A percentile compares a stretch with the other conserved stretches of the same genome.
These are phyloP conservation scores for Agonopterix subpropinquella DNA, from an alignment of 2,888 invertebrate genomes.

Conservation along the genomic window DNA sequence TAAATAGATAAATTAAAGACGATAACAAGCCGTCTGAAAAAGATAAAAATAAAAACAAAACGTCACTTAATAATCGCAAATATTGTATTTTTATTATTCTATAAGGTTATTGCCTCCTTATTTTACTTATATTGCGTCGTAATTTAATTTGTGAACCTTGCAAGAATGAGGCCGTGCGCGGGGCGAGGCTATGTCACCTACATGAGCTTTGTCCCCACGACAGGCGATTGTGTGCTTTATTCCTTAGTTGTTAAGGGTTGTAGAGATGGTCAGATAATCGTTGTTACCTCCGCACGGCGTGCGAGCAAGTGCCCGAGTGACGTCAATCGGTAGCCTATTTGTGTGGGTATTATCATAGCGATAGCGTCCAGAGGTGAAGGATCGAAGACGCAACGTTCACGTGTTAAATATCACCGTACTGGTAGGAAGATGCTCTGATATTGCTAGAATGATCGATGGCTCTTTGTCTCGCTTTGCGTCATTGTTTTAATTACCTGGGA, in stretches of 20 bases:
- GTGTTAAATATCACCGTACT: conserved; percentile 37
- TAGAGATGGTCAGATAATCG: conserved; percentile 10
- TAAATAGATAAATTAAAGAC: too few species aligned
- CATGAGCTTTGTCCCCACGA: too few species aligned
- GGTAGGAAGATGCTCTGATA: conserved; percentile 40
- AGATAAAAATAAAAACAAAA: conserved; percentile 25
- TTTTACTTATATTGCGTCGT: conserved; percentile 42
- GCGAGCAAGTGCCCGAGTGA: conserved; percentile 33
- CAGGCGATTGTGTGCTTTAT: background rate
- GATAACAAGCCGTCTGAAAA: conserved; percentile 9
- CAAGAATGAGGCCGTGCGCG: conserved; percentile 44
- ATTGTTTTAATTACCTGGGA: conserved; percentile 10
- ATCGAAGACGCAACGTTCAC: conserved; percentile 47
- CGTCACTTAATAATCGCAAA: conserved; percentile 14
- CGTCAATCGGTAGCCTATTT: conserved; percentile 65
- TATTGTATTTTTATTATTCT: conserved; percentile 6
- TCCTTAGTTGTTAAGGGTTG: background rate
- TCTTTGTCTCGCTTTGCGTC: conserved; percentile 40
- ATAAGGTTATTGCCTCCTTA: conserved; percentile 35
- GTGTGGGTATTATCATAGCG: conserved; percentile 39
- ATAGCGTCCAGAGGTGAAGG: conserved; percentile 58
- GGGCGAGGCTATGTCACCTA: background rate
- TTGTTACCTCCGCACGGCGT: conserved; percentile 36
- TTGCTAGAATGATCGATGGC: conserved; percentile 46
- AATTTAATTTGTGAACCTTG: conserved; percentile 45